Percentiles rank a stretch among this genome's conserved stretches.
These are phyloP conservation scores for Andricus quercusramuli DNA, from an alignment of 2,888 invertebrate genomes.

Conservation along the genomic window DNA sequence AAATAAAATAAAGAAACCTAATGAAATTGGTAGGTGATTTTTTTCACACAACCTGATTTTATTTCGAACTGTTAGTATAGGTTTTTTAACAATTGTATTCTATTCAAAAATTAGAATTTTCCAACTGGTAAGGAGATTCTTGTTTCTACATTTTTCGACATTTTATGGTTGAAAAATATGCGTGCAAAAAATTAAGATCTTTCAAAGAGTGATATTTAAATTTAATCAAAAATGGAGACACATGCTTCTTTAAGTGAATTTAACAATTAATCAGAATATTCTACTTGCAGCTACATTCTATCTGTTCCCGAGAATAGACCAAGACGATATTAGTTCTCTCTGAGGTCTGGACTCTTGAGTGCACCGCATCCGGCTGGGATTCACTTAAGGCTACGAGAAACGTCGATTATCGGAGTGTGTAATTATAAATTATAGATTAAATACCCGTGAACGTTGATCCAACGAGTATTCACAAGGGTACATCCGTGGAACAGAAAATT, in stretches of 20 bases:
- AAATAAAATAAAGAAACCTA: too few relatives aligned
- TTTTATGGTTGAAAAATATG: too few relatives aligned
- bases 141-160: too few relatives aligned
- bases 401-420: constrained; percentile 36
- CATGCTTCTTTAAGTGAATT: neutral
- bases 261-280: constrained; percentile 2
- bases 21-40: too few relatives aligned
- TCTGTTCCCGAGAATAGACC: constrained; percentile 32
- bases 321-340: constrained; percentile 8
- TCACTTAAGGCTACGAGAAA: constrained; percentile 36
- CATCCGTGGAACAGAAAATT: constrained; percentile 3
- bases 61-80: too few relatives aligned
- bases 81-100: too few relatives aligned
- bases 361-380: constrained; percentile 12
- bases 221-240: neutral
- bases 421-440: constrained; percentile 51
- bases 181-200: too few relatives aligned
- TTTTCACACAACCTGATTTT: too few relatives aligned
- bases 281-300: neutral
- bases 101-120: too few relatives aligned
- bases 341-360: constrained; percentile 19
- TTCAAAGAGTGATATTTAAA: neutral
- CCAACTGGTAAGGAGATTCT: too few relatives aligned
- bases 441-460: constrained; percentile 30
- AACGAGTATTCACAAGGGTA: constrained; percentile 16